phyloP scores from a whole-genome alignment of 2,113 vertebrate genomes.

The Bufo bufo region DNA sequence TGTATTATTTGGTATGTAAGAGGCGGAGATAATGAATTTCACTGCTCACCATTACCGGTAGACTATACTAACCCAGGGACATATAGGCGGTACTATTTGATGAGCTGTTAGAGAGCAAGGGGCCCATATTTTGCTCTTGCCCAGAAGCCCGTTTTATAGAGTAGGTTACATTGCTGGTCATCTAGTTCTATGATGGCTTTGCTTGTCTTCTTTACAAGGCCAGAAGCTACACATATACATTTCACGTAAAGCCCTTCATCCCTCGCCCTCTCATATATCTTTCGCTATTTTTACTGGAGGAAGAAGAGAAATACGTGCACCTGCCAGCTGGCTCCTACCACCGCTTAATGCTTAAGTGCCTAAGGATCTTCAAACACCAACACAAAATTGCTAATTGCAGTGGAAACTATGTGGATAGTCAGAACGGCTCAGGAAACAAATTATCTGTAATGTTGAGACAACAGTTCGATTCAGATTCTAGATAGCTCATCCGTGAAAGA shows the following conservation, averaged over 20 bases:
- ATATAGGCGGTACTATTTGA: too few species aligned
- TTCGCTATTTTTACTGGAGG: neutral
- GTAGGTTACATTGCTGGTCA: too few species aligned
- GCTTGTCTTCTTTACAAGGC: neutral
- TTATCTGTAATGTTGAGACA: constrained; percentile 22
- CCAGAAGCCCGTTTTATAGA: too few species aligned
- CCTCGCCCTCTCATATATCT: neutral
- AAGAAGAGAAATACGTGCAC: constrained; percentile 14
- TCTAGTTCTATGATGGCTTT: too few species aligned
- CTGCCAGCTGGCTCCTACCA: constrained; percentile 40
- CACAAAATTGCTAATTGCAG: constrained; percentile 49
- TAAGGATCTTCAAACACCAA: constrained; percentile 20
- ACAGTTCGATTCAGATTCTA: constrained; percentile 3
- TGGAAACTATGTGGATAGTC: constrained; percentile 23
- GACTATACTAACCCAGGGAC: too few species aligned
- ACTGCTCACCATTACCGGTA: too few species aligned
- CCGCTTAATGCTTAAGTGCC: constrained; percentile 7
- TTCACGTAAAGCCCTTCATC: neutral
- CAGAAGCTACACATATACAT: neutral
- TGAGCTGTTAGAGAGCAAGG: too few species aligned
- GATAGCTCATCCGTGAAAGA: constrained; percentile 6
- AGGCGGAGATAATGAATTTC: too few species aligned
- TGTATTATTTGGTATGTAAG: too few species aligned
- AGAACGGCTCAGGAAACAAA: constrained; percentile 6
- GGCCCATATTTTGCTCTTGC: too few species aligned